Conservation (phyloP, 23 tunicate species). For the Clavelina lepadiformis region DNA sequence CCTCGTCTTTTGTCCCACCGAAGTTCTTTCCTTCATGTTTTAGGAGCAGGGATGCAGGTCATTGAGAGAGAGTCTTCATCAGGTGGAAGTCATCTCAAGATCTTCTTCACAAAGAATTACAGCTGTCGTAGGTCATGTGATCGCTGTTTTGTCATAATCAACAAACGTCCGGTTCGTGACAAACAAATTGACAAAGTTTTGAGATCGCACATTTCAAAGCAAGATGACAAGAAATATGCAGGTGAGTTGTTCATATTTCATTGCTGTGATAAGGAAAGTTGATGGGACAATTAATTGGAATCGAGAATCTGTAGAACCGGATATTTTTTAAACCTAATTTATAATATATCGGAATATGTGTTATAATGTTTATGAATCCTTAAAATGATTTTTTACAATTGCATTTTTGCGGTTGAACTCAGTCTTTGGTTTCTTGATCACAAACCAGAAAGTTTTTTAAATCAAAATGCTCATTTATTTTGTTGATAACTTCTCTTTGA, state of each 20-base stretch:
- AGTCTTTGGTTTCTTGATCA: no score
- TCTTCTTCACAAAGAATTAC: constrained; percentile 10
- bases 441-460: background rate
- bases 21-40: constrained; percentile 33
- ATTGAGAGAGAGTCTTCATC: no score
- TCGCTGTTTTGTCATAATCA: constrained; percentile 38
- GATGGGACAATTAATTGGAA: no score
- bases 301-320: no score
- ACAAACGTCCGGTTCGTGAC: constrained; percentile 61
- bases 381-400: no score
- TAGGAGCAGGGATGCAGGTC: no score
- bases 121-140: constrained; percentile 36
- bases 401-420: no score
- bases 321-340: no score
- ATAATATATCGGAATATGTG: no score
- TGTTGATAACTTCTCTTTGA: no score
- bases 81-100: background rate
- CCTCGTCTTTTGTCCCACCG: constrained; percentile 3
- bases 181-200: constrained; percentile 59
- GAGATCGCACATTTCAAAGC: background rate
- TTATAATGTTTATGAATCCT: no score
- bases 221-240: background rate
- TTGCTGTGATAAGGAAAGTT: background rate
- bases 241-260: background rate
- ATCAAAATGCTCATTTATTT: no score